Evolutionary conservation across 2,113 vertebrate species (phyloP).

Genomic region (Lasiurus cinereus): DNA sequence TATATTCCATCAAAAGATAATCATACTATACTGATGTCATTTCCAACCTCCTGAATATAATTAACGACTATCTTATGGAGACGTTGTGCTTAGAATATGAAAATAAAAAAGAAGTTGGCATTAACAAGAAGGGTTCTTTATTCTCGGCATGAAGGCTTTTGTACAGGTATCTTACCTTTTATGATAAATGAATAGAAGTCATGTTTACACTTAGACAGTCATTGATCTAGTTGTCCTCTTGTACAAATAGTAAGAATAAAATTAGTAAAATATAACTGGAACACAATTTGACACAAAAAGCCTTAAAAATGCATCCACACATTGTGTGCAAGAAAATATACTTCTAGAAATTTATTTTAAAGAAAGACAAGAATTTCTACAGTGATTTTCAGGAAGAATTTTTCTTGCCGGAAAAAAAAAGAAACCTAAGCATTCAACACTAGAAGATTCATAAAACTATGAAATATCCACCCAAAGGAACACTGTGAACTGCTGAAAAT

Average conservation of each 20-base stretch:
- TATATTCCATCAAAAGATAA: conserved; percentile 63
- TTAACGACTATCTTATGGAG: background rate
- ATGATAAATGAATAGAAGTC: background rate
- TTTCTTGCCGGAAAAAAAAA: conserved; percentile 42
- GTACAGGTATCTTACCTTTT: background rate
- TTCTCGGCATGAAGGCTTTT: background rate
- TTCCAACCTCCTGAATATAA: conserved; percentile 23
- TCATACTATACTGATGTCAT: conserved; percentile 7
- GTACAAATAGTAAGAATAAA: conserved; percentile 8
- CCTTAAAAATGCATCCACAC: background rate
- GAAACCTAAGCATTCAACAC: background rate
- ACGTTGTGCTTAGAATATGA: background rate
- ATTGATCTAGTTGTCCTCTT: background rate
- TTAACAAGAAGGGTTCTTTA: conserved; percentile 9
- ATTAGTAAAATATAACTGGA: background rate
- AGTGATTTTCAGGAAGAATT: background rate
- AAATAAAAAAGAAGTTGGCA: conserved; percentile 44
- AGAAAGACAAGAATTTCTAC: background rate
- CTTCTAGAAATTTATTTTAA: conserved; percentile 30
- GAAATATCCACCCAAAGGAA: background rate
- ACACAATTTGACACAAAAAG: conserved; percentile 6
- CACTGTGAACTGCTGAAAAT: background rate
- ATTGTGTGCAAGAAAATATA: background rate
- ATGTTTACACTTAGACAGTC: conserved; percentile 5
- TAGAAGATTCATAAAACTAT: conserved; percentile 23